These are phyloP conservation scores for Sebastes nivosus DNA, from an alignment of 2,797 vertebrate genomes.

Conservation along the genomic window DNA sequence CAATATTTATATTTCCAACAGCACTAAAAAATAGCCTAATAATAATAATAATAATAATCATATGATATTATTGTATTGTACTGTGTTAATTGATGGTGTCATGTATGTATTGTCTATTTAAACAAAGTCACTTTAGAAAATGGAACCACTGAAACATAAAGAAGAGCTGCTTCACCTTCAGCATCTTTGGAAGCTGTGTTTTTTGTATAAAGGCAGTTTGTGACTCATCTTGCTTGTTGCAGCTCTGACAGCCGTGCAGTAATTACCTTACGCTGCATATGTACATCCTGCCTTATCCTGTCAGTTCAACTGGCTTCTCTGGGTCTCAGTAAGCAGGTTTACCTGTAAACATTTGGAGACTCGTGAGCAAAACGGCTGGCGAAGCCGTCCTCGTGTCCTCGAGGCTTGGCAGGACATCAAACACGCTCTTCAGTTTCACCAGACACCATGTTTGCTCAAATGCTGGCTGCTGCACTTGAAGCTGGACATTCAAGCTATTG, in stretches of 20 bases:
- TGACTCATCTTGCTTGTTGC: conserved; percentile 5
- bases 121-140: not conserved
- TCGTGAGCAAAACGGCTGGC: not conserved
- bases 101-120: not conserved
- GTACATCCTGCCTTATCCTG: conserved; percentile 2
- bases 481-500: not conserved
- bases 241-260: conserved; percentile 26
- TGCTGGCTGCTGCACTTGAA: not conserved
- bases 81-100: too few species aligned
- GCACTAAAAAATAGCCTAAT: too few species aligned
- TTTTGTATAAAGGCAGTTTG: not conserved
- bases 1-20: too few species aligned
- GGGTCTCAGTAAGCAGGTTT: conserved; percentile 12
- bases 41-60: too few species aligned
- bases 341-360: conserved; percentile 27
- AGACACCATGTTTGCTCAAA: not conserved
- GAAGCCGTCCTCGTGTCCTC: not conserved
- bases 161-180: not conserved
- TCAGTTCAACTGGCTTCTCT: not conserved
- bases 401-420: conserved; percentile 25
- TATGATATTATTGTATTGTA: too few species aligned
- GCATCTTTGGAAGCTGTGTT: not conserved
- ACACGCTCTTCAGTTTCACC: conserved; percentile 4
- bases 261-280: conserved; percentile 38
- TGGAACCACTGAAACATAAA: not conserved